These are phyloP conservation scores for Drosophila lacicola DNA, from an alignment of 2,888 invertebrate species.

Conservation along the genomic window DNA sequence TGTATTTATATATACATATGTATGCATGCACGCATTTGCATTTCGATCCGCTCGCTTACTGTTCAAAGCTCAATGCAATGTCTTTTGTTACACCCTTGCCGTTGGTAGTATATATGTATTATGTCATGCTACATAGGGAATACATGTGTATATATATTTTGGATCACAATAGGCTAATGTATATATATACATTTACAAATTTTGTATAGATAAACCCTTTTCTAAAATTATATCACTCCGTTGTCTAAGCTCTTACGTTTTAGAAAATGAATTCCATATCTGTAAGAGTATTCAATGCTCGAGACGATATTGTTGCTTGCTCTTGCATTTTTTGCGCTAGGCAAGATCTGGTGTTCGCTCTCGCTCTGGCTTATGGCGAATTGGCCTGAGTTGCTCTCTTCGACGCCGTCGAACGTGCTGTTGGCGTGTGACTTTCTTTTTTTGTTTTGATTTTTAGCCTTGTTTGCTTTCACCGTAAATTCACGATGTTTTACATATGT, in stretches of 20 bases:
- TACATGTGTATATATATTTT: no score
- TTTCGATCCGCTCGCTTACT: constrained; percentile 7
- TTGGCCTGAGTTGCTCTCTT: constrained; percentile 12
- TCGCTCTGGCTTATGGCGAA: background rate
- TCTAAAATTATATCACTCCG: no score
- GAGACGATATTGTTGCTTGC: background rate
- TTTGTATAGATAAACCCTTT: no score
- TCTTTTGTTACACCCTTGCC: constrained; percentile 8
- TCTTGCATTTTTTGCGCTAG: constrained; percentile 13
- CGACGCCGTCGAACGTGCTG: constrained; percentile 11
- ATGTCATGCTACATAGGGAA: background rate
- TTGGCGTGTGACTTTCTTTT: constrained; percentile 48
- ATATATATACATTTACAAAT: no score
- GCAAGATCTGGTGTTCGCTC: constrained; percentile 9
- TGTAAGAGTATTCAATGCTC: background rate
- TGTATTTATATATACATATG: background rate
- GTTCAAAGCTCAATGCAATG: constrained; percentile 31
- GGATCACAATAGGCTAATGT: no score
- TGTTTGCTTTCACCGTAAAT: constrained; percentile 52
- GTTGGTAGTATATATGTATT: background rate
- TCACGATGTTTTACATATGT: constrained; percentile 36
- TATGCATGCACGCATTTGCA: constrained; percentile 5
- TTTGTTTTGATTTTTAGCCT: constrained; percentile 25
- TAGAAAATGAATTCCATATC: no score
- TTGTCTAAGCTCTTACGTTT: no score